phyloP scores from a whole-genome alignment of 30 jellyfish, hydroid and myxozoan species.

The Turritopsis rubra region DNA sequence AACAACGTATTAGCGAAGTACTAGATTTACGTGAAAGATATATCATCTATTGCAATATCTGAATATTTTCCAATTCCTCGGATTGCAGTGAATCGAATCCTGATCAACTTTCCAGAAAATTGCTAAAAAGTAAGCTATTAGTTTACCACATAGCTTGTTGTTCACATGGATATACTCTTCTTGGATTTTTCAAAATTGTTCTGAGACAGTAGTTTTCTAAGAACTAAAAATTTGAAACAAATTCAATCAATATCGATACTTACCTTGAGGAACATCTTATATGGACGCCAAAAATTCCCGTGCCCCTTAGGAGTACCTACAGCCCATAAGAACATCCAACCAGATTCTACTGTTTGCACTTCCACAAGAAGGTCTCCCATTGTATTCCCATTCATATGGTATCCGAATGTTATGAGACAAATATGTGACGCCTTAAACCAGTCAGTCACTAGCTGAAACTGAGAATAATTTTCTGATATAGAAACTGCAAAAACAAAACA shows the following conservation, averaged over 20 bases:
- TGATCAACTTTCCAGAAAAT: not conserved
- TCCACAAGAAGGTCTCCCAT: not conserved
- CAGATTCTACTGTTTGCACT: not conserved
- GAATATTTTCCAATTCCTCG: not conserved
- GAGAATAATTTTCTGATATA: not conserved
- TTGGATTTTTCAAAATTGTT: too few species aligned
- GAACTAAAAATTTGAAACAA: too few species aligned
- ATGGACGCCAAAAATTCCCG: not conserved
- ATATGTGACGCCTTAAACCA: not conserved
- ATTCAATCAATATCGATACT: not conserved
- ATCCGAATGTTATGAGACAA: not conserved
- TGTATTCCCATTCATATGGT: not conserved
- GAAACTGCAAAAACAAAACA: too few species aligned
- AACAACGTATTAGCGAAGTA: not conserved
- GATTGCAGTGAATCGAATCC: conserved; percentile 17
- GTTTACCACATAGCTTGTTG: too few species aligned
- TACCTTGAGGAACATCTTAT: not conserved
- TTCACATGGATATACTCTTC: too few species aligned
- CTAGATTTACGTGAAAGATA: not conserved
- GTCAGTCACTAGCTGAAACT: not conserved
- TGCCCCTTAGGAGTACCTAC: not conserved
- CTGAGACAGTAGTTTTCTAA: too few species aligned
- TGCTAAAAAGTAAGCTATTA: too few species aligned
- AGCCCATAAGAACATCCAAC: not conserved
- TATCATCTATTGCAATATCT: conserved; percentile 19